Conservation (phyloP, 2,888 invertebrate species). For the Trilocha varians region DNA sequence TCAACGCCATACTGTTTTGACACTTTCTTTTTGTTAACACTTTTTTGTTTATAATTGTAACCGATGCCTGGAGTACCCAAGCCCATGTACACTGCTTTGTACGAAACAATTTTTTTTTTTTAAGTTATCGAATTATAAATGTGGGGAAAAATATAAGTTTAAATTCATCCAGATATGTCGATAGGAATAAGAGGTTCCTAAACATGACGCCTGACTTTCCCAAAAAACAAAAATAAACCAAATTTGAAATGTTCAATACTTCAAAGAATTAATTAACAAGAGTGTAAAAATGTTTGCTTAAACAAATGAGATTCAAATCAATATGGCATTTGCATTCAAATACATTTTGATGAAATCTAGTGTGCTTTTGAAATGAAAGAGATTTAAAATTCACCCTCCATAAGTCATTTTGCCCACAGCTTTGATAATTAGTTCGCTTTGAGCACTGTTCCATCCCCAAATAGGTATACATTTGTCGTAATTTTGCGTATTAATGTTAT, state of each 20-base stretch:
- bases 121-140: too few relatives aligned
- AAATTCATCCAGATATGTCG: too few relatives aligned
- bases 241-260: background rate
- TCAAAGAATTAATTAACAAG: background rate
- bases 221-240: background rate
- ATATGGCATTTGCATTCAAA: constrained; percentile 28
- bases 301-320: constrained; percentile 23
- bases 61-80: too few relatives aligned
- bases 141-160: too few relatives aligned
- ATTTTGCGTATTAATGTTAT: background rate
- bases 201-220: background rate
- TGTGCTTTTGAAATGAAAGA: constrained; percentile 26
- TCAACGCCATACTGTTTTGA: too few relatives aligned
- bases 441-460: constrained; percentile 19
- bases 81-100: too few relatives aligned
- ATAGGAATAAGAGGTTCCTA: too few relatives aligned
- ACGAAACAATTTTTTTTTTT: too few relatives aligned
- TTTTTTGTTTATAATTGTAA: too few relatives aligned
- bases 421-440: constrained; percentile 36
- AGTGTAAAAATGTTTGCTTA: constrained; percentile 14
- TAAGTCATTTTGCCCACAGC: constrained; percentile 30
- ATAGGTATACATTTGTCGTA: constrained; percentile 6
- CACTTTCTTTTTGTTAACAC: too few relatives aligned
- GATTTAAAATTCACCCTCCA: constrained; percentile 38
- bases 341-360: constrained; percentile 22